Evolutionary conservation across 2,113 vertebrate genomes (phyloP), one percentile per base, ranked within the genome.

Genomic region (Platichthys flesus): DNA sequence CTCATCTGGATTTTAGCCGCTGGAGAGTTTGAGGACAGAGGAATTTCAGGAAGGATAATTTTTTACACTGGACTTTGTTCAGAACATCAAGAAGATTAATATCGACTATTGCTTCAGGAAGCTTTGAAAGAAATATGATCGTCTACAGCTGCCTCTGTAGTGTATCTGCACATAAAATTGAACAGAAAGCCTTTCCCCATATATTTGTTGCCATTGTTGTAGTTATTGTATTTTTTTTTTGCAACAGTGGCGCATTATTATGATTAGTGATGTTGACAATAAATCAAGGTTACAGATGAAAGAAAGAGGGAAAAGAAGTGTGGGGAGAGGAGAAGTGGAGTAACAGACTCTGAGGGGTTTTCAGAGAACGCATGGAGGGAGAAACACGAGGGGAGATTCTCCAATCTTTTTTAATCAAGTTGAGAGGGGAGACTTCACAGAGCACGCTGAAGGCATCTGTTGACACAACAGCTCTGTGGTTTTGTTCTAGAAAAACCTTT

Each of bases 391-490:
- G 63, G 70, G 59, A 61, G 65, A 72, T 42, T 81, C 62, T 74
- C 28, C 71, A 72, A 76, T 86, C 71, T 80, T 72, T 75, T 88
- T 86, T 83, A 87, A 91, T 91, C 76, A 85, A 65, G 73, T 81
- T 71, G 87, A 88, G 78, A 83, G 77, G 73, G 56, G 52, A 82
- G 87, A 86, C 85, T 90, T 90, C 76, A 85, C 72, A 70, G 57
- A 89, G 84, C 65, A 72, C 10, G 79, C 88, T 90, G 77, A 89
- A 86, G 82, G 89, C 88, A 80, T 88, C 84, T 91, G 91, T 91
- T 91, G 92, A 91, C 86, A 90, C 74, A 83, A 91, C 86, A 73
- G 67, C 76, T 78, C 82, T 40, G 60, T 66, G 74, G 65, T 78
- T 89, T 80, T 58, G 69, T 84, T 89, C 59, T 52, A 78, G 86